Evolutionary conservation across 2,113 vertebrate species (phyloP).

Genomic region (Patagioenas fasciata): DNA sequence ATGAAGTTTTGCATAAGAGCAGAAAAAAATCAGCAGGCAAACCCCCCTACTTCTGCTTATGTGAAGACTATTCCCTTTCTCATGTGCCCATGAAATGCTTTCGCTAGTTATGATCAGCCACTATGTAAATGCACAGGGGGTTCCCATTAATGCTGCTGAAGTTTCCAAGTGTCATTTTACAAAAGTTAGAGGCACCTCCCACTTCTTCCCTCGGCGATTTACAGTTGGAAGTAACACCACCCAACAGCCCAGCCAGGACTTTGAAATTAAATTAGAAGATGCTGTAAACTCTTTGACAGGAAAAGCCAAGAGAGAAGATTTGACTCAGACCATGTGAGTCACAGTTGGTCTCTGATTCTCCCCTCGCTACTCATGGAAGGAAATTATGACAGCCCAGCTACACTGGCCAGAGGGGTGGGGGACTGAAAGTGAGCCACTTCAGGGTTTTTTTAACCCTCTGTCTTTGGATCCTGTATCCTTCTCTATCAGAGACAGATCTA

Average conservation of each 20-base stretch:
- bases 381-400: not conserved
- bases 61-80: not conserved
- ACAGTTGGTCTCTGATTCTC: not conserved
- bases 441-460: not conserved
- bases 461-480: not conserved
- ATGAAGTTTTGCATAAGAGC: not conserved
- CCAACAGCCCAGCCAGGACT: not conserved
- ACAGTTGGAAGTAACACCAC: not conserved
- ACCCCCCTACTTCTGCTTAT: fast-evolving
- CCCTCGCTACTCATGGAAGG: not conserved
- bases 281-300: not conserved
- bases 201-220: not conserved
- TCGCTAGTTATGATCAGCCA: not conserved
- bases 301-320: not conserved
- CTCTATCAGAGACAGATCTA: not conserved
- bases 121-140: not conserved
- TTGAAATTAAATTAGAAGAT: not conserved
- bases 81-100: not conserved
- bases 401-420: not conserved
- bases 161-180: conserved; percentile 22
- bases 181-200: not conserved
- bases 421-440: not conserved
- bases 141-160: not conserved
- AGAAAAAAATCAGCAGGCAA: not conserved
- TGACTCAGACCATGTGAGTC: conserved; percentile 42